A percentile compares a stretch with the other conserved stretches of the same genome.
These are phyloP conservation scores for Steatocranus sp. DNA, from an alignment of 2,797 vertebrate species.

Conservation along the genomic window DNA sequence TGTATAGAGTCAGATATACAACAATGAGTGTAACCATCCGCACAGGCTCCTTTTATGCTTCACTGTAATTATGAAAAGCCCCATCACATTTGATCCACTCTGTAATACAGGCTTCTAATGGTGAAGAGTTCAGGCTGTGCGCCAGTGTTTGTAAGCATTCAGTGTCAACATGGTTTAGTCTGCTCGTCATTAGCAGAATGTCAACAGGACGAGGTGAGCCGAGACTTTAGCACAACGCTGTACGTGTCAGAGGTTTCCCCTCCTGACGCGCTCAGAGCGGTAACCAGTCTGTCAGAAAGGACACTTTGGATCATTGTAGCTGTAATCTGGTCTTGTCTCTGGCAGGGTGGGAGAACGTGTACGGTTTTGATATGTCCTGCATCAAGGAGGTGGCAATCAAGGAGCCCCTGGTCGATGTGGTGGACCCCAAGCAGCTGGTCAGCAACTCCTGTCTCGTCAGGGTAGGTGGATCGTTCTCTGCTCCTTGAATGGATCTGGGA, in stretches of 20 bases:
- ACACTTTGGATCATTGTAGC: not conserved
- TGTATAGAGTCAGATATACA: not conserved
- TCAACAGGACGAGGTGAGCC: not conserved
- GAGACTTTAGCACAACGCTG: not conserved
- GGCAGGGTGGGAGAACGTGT: constrained; percentile 94
- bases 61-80: rapidly evolving
- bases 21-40: not conserved
- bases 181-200: not conserved
- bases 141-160: not conserved
- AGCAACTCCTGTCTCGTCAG: constrained; percentile 91
- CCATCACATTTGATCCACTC: not conserved
- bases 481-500: not conserved
- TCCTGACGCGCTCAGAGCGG: not conserved
- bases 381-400: constrained; percentile 95
- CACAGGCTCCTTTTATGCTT: not conserved
- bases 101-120: not conserved
- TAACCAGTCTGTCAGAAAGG: not conserved
- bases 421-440: constrained; percentile 92
- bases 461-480: constrained; percentile 57
- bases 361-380: constrained; percentile 94
- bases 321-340: not conserved
- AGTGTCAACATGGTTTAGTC: not conserved
- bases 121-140: not conserved
- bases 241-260: too few species aligned
- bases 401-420: constrained; percentile 90